Evolutionary conservation across 1,140 invertebrate genomes (phyloP), one percentile per base, ranked within the genome.

Genomic region (Eriocheir sinensis): DNA sequence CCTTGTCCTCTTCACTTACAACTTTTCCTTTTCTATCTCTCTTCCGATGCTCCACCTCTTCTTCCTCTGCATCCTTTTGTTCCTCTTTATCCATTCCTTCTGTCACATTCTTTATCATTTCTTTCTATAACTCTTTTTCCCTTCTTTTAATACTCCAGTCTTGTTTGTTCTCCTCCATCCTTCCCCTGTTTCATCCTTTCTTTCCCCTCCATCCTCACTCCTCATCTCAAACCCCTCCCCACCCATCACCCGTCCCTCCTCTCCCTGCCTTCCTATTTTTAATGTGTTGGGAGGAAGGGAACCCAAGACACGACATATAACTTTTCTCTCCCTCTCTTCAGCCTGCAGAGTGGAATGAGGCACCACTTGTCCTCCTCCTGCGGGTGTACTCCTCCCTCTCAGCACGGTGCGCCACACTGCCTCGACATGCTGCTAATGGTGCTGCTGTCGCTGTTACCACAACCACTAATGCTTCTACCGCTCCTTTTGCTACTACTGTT

Each of bases 1-100:
- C 83, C 34, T 32, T 86, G 15, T 86, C 34, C 38, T 38, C 38
- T 38, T 89, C 9, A 6, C 86, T 89, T 38, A 34, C 86, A 34
- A 8, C 34, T 38, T 89, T 38, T 89, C 34, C 38, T 32, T 89
- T 38, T 89, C 86, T 36, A 8, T 36, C 86, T 36, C 86, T 89
- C 86, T 36, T 48, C 44, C 27, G 4, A 30, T n/a, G 4, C 40
- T 44, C 40, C 38, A 27, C 6, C 40, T 44, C 40, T 44, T 40
- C 38, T 40, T n/a, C n/a, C n/a, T n/a, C 38, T 40, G 4, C 40
- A 4, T 27, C 27, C 80, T 81, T 27, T 81, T 36, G 8, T 36
- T 38, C 40, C 38, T 89, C 86, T 40, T 32, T 89, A 8, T 40
- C 86, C 38, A 4, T 15, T 6, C 6, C 86, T 89, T 32, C 27